Percentiles rank a stretch among this genome's conserved stretches.
These are phyloP conservation scores for Suricata suricatta DNA, from an alignment of 2,113 vertebrate species.

Conservation along the genomic window DNA sequence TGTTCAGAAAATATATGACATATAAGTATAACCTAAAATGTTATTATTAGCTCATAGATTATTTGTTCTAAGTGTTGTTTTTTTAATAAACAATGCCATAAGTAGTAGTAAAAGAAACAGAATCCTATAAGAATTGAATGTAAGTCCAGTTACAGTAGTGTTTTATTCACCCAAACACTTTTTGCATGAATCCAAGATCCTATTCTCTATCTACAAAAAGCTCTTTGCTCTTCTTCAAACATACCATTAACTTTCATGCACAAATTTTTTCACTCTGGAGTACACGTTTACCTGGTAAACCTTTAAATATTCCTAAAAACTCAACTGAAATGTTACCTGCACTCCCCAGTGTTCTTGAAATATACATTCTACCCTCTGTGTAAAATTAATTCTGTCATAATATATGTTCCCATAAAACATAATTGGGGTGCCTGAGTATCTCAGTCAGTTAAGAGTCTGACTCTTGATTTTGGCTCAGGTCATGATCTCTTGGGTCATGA, in stretches of 20 bases:
- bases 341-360: neutral
- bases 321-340: neutral
- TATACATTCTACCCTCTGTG: neutral
- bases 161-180: neutral
- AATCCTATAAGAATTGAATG: no score
- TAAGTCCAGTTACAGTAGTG: no score
- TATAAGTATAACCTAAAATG: rapidly evolving
- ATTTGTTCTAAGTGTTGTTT: neutral
- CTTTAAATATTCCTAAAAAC: neutral
- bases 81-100: neutral
- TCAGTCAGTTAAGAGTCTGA: no score
- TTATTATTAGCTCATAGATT: neutral
- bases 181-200: neutral
- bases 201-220: neutral
- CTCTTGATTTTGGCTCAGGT: no score
- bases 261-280: neutral
- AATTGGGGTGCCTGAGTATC: no score
- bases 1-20: neutral
- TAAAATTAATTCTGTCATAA: neutral
- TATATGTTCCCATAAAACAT: neutral
- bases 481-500: no score
- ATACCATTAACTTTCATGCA: neutral
- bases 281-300: neutral
- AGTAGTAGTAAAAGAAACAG: neutral
- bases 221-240: neutral